Percentiles rank a stretch among this genome's conserved stretches.
Evolutionary conservation across 2,113 vertebrate species (phyloP).

Genomic region (Austrofundulus limnaeus): DNA sequence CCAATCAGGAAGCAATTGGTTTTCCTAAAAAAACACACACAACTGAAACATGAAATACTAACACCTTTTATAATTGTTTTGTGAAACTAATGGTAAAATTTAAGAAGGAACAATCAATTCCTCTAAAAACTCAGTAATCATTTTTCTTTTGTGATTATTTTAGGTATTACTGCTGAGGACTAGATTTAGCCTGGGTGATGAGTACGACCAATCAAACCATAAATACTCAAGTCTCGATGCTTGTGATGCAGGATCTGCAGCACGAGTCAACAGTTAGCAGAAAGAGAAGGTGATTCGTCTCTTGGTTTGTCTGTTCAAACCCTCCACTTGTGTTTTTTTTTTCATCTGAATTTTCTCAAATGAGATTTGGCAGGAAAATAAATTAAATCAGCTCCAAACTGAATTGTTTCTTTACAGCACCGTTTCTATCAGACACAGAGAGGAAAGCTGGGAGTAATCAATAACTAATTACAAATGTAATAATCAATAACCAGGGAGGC

Average conservation of each 20-base stretch:
- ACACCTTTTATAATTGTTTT: no score
- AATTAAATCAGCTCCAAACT: constrained; percentile 13
- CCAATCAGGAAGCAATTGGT: no score
- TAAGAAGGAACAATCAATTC: no score
- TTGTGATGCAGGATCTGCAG: constrained; percentile 59
- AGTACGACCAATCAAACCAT: no score
- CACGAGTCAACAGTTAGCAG: constrained; percentile 54
- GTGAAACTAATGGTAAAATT: no score
- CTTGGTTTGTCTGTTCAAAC: constrained; percentile 33
- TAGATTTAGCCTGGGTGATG: no score
- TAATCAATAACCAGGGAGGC: constrained; percentile 57
- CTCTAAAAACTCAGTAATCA: no score
- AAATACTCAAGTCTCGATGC: constrained; percentile 43
- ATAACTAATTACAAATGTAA: constrained; percentile 61
- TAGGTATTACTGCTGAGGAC: no score
- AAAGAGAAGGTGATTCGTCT: constrained; percentile 42
- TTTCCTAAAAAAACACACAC: no score
- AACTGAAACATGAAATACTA: no score
- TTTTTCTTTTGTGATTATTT: no score
- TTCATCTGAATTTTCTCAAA: constrained; percentile 35
- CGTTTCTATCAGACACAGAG: constrained; percentile 28
- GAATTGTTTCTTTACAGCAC: constrained; percentile 25
- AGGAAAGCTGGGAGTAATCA: constrained; percentile 42
- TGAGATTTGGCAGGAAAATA: constrained; percentile 44
- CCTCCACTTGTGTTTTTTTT: constrained; percentile 6